These are phyloP conservation scores for Trachops cirrhosus DNA, from an alignment of 2,797 vertebrate genomes.

Conservation along the genomic window DNA sequence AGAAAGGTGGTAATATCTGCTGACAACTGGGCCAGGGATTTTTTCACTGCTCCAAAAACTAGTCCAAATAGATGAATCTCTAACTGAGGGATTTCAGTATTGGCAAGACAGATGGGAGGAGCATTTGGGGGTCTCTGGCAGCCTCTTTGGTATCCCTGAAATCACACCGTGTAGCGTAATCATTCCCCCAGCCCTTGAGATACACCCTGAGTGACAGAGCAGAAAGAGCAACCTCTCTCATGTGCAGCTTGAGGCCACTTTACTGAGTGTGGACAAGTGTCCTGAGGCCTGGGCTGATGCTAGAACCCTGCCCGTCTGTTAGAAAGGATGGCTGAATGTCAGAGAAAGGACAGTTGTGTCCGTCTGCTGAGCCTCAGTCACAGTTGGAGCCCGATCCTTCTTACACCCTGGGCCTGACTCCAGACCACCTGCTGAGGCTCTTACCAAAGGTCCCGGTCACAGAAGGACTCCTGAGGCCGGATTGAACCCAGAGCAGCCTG, in stretches of 20 bases:
- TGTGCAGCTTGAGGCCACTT: background rate
- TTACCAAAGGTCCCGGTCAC: background rate
- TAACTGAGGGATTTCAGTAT: background rate
- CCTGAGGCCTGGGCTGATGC: background rate
- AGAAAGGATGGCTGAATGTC: background rate
- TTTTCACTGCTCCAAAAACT: background rate
- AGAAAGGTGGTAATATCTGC: background rate
- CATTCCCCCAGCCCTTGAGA: background rate
- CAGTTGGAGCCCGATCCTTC: background rate
- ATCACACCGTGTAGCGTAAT: background rate
- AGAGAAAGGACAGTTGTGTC: background rate
- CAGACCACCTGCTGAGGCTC: background rate
- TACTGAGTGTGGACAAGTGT: background rate
- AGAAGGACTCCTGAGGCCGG: background rate
- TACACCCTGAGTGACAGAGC: background rate
- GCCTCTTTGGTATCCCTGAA: background rate
- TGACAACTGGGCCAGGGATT: background rate
- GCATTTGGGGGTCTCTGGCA: background rate
- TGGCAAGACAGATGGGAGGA: background rate
- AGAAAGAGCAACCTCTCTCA: background rate
- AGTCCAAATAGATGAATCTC: background rate
- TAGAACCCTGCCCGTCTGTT: background rate
- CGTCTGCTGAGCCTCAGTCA: background rate
- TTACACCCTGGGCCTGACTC: background rate
- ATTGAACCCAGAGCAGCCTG: background rate